Base-by-base conservation (phyloP, 1,140 invertebrate genomes). In the Zaprionus taronus region DNA sequence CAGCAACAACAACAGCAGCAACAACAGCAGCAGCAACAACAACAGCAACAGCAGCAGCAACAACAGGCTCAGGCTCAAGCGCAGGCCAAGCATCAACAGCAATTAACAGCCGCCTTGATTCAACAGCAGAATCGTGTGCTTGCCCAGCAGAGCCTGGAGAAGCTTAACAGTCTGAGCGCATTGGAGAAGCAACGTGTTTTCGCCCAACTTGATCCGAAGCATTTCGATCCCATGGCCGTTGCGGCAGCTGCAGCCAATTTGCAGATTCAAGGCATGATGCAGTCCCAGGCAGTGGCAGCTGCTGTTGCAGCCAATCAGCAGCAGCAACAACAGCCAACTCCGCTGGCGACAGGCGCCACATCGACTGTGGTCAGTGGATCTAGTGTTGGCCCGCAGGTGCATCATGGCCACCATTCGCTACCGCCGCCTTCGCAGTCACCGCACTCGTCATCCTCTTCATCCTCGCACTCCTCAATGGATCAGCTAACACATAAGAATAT, bases 101-200 rank as follows among this genome's bases (percentile, higher is more conserved):
- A 93, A 51, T 93, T 94, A 15, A 93, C 94, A n/a, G 94, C 94
- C 2, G 93, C 94, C 4, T 86, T 95, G n/a, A 93, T 94, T 53
- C 94, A 94, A 66, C 94, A 95, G 81, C 94, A 94, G 63, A 94
- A 94, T 89, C 92, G 94, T 17, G 94, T 94, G 5, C 93, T 94
- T 15, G 94, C 94, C 22, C 94, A 94, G 77, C 94, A 94, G 76
- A 94, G 94, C 68, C 83, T 94, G 15, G 94, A 94, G 61, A 94
- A 94, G 79, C 93, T 94, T 15, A 94, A 94, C 75, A 93, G 79
- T 58, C 69, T 93, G 17, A 93, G 93, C 2, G 93, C 94, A 61
- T 77, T 95, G 69, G 94, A 95, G 71, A 94, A 95, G 75, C 94
- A 94, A 75, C 91, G 94, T 0, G 92, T 93, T 1, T 86, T 93